phyloP scores from a whole-genome alignment of 2,888 invertebrate species.

The Iphiclides podalirius region DNA sequence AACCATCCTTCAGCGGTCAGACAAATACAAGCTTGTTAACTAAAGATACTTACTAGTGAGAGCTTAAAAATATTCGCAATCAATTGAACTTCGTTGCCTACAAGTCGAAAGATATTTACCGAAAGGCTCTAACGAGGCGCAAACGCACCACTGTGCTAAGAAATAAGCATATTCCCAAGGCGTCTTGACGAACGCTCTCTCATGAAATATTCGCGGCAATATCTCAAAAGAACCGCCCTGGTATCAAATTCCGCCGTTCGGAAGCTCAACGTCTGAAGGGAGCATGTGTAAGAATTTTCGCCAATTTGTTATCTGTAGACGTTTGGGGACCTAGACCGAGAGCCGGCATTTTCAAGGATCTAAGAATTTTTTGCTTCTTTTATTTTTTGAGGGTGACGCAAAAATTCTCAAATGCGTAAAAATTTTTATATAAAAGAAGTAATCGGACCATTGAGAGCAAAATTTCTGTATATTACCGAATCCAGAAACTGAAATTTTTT shows the following conservation, averaged over 20 bases:
- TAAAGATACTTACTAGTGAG: too few species aligned
- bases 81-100: too few species aligned
- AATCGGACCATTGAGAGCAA: too few species aligned
- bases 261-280: conserved; percentile 40
- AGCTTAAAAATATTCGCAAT: too few species aligned
- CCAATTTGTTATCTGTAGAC: conserved; percentile 54
- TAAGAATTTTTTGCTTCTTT: too few species aligned
- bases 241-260: conserved; percentile 38
- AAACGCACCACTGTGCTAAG: neutral
- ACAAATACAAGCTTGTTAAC: too few species aligned
- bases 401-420: too few species aligned
- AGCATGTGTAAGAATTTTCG: conserved; percentile 60
- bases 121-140: conserved; percentile 9
- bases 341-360: conserved; percentile 11
- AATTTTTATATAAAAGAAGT: too few species aligned
- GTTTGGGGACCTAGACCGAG: conserved; percentile 31
- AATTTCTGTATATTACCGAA: too few species aligned
- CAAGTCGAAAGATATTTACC: neutral
- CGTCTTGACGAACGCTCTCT: conserved; percentile 9
- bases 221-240: conserved; percentile 42
- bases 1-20: too few species aligned
- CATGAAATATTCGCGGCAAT: conserved; percentile 44
- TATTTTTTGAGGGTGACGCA: too few species aligned
- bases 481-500: too few species aligned
- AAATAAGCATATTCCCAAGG: conserved; percentile 8